phyloP scores from a whole-genome alignment of 1,140 invertebrate species.

The Zaprionus gabonicus region DNA sequence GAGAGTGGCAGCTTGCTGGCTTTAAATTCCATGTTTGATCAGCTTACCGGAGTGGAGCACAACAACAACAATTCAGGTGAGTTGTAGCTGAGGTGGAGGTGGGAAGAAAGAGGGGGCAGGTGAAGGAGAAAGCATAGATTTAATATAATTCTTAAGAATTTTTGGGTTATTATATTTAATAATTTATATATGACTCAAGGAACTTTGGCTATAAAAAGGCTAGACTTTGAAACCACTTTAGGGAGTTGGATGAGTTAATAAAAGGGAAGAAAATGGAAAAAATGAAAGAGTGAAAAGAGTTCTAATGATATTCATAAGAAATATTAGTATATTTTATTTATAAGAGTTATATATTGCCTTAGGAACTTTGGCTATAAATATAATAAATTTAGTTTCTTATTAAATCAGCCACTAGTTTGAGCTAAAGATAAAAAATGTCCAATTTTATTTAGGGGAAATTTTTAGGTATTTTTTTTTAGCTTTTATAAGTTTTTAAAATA shows the following conservation, averaged over 20 bases:
- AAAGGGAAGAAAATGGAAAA: no score
- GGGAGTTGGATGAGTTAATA: no score
- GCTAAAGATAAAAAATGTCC: no score
- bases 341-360: no score
- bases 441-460: no score
- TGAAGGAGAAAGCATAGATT: background rate
- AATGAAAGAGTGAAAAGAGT: background rate
- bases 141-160: background rate
- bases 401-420: no score
- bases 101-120: background rate
- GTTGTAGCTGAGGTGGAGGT: background rate
- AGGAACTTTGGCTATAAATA: no score
- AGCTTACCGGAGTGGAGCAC: constrained; percentile 74
- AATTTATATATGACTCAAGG: background rate
- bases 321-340: background rate
- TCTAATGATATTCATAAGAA: background rate
- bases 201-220: background rate
- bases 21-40: constrained; percentile 95
- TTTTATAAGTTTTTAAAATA: background rate
- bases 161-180: background rate
- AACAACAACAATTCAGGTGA: constrained; percentile 70
- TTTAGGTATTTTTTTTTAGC: no score
- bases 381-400: no score
- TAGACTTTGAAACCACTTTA: no score
- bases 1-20: constrained; percentile 91